Percentiles rank a stretch among this genome's conserved stretches.
Evolutionary conservation across 2,888 invertebrate genomes (phyloP).

Genomic region (Muschampia plurimacula): DNA sequence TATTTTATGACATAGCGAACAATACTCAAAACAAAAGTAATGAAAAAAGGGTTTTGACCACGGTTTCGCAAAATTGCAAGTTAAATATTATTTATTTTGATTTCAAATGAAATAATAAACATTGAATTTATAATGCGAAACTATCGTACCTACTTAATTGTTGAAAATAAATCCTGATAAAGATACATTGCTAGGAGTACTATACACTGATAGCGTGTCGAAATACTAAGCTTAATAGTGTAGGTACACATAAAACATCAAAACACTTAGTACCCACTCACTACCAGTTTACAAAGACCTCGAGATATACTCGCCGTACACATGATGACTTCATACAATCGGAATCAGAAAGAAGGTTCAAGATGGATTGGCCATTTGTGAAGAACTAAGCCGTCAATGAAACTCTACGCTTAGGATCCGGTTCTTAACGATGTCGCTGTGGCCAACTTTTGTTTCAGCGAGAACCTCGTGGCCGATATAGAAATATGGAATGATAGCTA

Average conservation of each 20-base stretch:
- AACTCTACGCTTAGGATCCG: conserved; percentile 61
- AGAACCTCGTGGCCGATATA: conserved; percentile 63
- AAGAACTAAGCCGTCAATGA: conserved; percentile 61
- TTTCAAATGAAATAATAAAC: conserved; percentile 22
- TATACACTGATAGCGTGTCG: conserved; percentile 14
- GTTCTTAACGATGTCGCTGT: conserved; percentile 67
- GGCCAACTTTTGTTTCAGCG: conserved; percentile 73
- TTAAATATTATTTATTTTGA: background rate
- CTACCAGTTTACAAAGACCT: conserved; percentile 39
- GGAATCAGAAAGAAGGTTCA: conserved; percentile 8
- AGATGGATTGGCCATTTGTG: conserved; percentile 36
- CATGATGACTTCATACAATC: background rate
- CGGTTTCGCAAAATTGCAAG: too few relatives aligned
- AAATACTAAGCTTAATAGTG: conserved; percentile 14
- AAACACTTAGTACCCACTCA: conserved; percentile 21
- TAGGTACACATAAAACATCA: conserved; percentile 16
- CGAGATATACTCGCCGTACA: background rate
- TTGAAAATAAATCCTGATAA: conserved; percentile 12
- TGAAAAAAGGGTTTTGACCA: too few relatives aligned
- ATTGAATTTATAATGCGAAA: conserved; percentile 18
- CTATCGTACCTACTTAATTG: conserved; percentile 9
- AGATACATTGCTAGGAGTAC: conserved; percentile 12
- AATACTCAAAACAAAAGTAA: background rate
- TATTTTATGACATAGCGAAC: too few relatives aligned
- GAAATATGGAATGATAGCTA: background rate